Evolutionary conservation across 2,113 vertebrate genomes (phyloP).

Genomic region (Zootoca vivipara): DNA sequence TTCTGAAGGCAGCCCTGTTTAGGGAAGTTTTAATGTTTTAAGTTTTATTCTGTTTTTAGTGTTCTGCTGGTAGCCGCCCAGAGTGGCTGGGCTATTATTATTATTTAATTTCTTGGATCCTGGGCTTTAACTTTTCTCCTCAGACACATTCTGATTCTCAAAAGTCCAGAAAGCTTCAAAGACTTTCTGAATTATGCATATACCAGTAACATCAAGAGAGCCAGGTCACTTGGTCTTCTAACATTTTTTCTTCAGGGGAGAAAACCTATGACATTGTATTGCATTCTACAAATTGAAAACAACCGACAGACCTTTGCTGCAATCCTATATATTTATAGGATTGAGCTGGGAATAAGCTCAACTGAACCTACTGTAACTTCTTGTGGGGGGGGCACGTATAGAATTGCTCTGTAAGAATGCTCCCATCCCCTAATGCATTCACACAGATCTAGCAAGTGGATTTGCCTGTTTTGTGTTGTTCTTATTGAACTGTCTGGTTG

Average conservation of each 20-base stretch:
- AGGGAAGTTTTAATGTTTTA: too few relatives aligned
- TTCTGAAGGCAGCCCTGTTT: too few relatives aligned
- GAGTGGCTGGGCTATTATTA: too few relatives aligned
- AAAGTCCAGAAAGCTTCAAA: background rate
- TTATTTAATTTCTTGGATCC: background rate
- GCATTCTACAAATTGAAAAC: background rate
- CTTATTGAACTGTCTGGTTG: background rate
- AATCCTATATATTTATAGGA: background rate
- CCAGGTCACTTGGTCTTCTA: background rate
- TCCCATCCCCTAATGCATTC: too few relatives aligned
- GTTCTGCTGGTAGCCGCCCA: too few relatives aligned
- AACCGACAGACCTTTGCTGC: background rate
- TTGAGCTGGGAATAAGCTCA: background rate
- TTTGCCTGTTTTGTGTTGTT: background rate
- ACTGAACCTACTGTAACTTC: background rate
- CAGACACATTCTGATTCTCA: background rate
- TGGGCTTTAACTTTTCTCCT: background rate
- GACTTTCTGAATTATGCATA: background rate
- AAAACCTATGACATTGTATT: background rate
- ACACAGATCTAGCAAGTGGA: background rate
- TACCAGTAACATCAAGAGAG: too few relatives aligned
- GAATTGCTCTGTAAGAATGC: background rate
- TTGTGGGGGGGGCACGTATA: background rate
- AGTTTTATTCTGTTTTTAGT: too few relatives aligned
- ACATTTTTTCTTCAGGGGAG: background rate